phyloP scores from a whole-genome alignment of 2,888 invertebrate genomes.

The Cerastis leucographa region DNA sequence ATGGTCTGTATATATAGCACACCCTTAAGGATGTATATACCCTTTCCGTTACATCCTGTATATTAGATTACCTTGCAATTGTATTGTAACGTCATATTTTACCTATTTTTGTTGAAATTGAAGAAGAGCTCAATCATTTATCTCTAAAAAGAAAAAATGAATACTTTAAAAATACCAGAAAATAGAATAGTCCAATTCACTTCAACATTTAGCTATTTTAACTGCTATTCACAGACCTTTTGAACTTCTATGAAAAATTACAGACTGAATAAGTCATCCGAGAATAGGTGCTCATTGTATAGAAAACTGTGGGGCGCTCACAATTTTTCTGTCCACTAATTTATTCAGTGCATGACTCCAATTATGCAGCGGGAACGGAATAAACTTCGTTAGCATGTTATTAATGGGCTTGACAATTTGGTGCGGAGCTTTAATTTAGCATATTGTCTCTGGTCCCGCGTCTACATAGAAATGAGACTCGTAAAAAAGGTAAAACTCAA shows the following conservation, averaged over 20 bases:
- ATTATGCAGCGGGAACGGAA: constrained; percentile 81
- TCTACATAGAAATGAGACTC: constrained; percentile 67
- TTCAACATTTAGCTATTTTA: background rate
- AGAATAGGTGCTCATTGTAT: constrained; percentile 21
- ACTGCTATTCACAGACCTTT: background rate
- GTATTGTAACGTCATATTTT: too few relatives aligned
- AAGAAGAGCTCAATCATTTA: too few relatives aligned
- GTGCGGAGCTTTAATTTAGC: constrained; percentile 75
- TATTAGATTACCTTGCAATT: too few relatives aligned
- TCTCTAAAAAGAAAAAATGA: too few relatives aligned
- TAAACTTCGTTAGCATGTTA: constrained; percentile 86
- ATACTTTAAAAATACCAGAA: too few relatives aligned
- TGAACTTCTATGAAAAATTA: background rate
- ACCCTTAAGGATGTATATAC: too few relatives aligned
- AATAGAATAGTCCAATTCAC: background rate
- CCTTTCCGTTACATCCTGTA: too few relatives aligned
- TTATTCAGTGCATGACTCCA: constrained; percentile 85
- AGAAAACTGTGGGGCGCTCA: constrained; percentile 36
- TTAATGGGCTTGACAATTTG: constrained; percentile 80
- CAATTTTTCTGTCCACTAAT: constrained; percentile 70
- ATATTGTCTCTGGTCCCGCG: constrained; percentile 72
- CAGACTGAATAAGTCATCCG: constrained; percentile 23
- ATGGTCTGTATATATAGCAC: too few relatives aligned
- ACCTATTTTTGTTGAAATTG: too few relatives aligned
- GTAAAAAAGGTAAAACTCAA: constrained; percentile 64